phyloP scores from a whole-genome alignment of 2,113 vertebrate species.

The Numida meleagris region DNA sequence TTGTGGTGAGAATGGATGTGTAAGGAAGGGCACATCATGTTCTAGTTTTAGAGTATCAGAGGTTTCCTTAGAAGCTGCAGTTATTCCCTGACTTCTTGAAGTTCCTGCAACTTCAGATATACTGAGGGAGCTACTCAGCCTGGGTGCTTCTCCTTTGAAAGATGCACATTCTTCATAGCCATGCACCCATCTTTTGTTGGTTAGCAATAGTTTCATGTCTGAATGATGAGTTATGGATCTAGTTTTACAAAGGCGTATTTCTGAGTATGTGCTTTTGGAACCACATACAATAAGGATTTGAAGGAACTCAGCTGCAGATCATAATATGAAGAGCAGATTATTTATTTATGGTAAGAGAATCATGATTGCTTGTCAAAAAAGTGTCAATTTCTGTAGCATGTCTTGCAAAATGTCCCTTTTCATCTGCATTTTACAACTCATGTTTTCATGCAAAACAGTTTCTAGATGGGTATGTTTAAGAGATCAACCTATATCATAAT shows the following conservation, averaged over 20 bases:
- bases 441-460: background rate
- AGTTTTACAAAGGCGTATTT: background rate
- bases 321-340: background rate
- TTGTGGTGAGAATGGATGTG: background rate
- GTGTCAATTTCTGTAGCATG: background rate
- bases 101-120: background rate
- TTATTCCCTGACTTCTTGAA: background rate
- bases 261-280: background rate
- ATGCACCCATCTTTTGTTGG: background rate
- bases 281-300: background rate
- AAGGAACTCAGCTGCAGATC: background rate
- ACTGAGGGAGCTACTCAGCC: background rate
- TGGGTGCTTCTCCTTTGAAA: background rate
- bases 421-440: background rate
- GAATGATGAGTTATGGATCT: background rate
- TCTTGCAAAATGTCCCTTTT: background rate
- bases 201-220: background rate
- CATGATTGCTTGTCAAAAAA: background rate
- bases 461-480: background rate
- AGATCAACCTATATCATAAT: background rate
- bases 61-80: background rate
- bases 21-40: background rate
- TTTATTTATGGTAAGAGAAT: background rate
- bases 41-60: background rate
- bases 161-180: conserved; percentile 1